Percentiles rank a stretch among this genome's conserved stretches.
phyloP scores from a whole-genome alignment of 2,113 vertebrate genomes.

The Siniperca knerii region DNA sequence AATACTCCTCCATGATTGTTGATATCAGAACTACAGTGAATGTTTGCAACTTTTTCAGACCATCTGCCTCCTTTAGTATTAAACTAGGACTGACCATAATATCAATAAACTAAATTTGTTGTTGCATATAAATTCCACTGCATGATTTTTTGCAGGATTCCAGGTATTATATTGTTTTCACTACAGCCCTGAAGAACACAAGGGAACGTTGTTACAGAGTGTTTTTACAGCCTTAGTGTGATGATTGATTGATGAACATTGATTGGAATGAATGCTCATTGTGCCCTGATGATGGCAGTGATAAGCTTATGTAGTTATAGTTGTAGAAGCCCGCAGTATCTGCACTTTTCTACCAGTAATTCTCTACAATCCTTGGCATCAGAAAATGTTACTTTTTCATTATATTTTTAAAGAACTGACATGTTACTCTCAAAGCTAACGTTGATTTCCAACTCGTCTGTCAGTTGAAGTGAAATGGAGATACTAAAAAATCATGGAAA shows the following conservation, averaged over 20 bases:
- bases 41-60: slow-evolving; percentile 10
- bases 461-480: neutral
- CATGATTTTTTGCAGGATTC: neutral
- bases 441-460: neutral
- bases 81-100: slow-evolving; percentile 4
- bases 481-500: neutral
- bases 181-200: neutral
- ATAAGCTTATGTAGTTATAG: neutral
- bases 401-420: neutral
- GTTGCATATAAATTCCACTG: slow-evolving; percentile 12
- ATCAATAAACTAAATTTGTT: slow-evolving; percentile 21
- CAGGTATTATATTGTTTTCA: slow-evolving; percentile 12
- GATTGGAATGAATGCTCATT: slow-evolving; percentile 10
- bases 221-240: slow-evolving; percentile 20
- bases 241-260: slow-evolving; percentile 1
- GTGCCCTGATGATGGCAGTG: slow-evolving; percentile 14
- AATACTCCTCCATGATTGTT: neutral
- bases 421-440: neutral
- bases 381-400: slow-evolving; percentile 12
- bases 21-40: neutral
- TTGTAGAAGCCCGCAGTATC: neutral
- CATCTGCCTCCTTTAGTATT: slow-evolving; percentile 29
- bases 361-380: neutral
- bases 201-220: slow-evolving; percentile 12
- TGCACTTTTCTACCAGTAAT: neutral